Base-by-base conservation (phyloP, 2,797 vertebrate species). In the Halcyon leucocephala region DNA sequence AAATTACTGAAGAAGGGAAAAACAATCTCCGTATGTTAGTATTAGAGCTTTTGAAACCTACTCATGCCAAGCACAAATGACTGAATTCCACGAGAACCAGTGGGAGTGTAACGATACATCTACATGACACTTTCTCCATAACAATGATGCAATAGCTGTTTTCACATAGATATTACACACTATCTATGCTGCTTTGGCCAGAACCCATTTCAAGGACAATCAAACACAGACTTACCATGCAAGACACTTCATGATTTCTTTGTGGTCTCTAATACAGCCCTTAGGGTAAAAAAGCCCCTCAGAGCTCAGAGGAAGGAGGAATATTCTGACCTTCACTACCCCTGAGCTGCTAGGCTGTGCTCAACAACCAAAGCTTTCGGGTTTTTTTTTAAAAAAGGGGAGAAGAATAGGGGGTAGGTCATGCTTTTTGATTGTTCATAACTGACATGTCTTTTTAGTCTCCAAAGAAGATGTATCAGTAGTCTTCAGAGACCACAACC, bases 31-130 rank as follows among this genome's bases (percentile, higher is more conserved):
- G 3, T 6, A 9, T 28, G 22, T 55, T 76, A 52, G 9, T 8
- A 9, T 29, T 18, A 24, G 25, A 69, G 79, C 65, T 70, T 24
- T 57, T 25, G 60, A 70, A 69, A 41, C 37, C 29, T 24, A 55
- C 48, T 31, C 26, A 41, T 13, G 55, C 18, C 35, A 60, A 51
- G 29, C 22, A 69, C 19, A n/a, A 48, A 18, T 3, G n/a, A 39
- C 15, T 26, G 67, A 64, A 54, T 18, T 29, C 19, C 51, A 25
- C 21, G n/a, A 41, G 58, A 62, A 35, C 8, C 41, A 52, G 54
- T 20, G 17, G 4, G 4, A 1, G 1, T 13, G 17, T 31, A 31
- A 42, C 2, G 11, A 33, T 29, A 60, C 1, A 17, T 26, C 64
- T 20, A 24, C 37, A 12, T 1, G 2, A 33, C n/a, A 18, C 35